Conservation (phyloP, 1,140 invertebrate genomes). For the Zaprionus africanus region DNA sequence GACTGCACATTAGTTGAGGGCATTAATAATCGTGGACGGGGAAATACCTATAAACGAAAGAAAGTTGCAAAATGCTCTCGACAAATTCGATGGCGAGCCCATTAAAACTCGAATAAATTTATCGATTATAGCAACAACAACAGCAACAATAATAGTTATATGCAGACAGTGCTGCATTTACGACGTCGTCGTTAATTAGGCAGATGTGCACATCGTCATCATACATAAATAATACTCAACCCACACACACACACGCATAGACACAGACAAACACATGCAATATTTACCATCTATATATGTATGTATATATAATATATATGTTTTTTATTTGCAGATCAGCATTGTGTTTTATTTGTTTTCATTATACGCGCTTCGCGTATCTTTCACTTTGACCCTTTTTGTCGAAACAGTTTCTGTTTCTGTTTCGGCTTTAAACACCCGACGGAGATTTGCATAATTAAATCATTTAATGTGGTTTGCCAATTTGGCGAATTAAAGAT, state of each 20-base stretch:
- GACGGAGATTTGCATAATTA: slow-evolving; percentile 45
- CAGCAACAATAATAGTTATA: not conserved
- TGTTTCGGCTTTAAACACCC: slow-evolving; percentile 26
- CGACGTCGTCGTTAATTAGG: slow-evolving; percentile 25
- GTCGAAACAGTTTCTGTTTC: slow-evolving; percentile 9
- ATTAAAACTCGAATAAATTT: slow-evolving; percentile 24
- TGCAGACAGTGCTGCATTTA: slow-evolving; percentile 10
- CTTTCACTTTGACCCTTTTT: slow-evolving; percentile 47
- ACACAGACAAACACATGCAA: not conserved
- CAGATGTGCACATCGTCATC: slow-evolving; percentile 35
- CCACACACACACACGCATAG: not conserved
- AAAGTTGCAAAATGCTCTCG: slow-evolving; percentile 39
- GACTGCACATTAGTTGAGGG: slow-evolving; percentile 11
- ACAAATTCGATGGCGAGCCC: not conserved
- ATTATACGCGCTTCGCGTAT: slow-evolving; percentile 17
- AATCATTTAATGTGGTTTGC: slow-evolving; percentile 51
- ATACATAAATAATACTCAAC: slow-evolving; percentile 24
- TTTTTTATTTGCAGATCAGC: slow-evolving; percentile 8
- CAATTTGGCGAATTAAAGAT: slow-evolving; percentile 44
- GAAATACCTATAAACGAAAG: slow-evolving; percentile 4
- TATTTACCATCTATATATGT: not conserved
- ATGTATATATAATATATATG: not conserved
- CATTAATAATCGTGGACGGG: slow-evolving; percentile 7
- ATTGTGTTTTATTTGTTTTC: slow-evolving; percentile 27
- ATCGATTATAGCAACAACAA: slow-evolving; percentile 24